Evolutionary conservation across 92 coral and sea anemone species (phyloP).

Genomic region (Isaurus tuberculatus): DNA sequence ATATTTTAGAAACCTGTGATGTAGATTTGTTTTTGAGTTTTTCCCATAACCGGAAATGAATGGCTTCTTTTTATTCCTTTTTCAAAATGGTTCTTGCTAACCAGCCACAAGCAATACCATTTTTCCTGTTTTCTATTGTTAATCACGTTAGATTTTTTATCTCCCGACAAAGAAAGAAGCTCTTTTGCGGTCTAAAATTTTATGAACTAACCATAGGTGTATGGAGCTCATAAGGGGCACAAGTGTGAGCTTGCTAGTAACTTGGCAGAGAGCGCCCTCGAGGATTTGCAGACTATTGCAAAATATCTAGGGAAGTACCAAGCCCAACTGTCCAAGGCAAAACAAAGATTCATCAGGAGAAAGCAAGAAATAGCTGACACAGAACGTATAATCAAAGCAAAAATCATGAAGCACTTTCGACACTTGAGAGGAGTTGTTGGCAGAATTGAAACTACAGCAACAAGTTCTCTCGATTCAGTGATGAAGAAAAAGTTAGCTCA

Average conservation of each 20-base stretch:
- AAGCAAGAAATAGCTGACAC: slow-evolving; percentile 57
- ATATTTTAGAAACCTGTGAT: too few relatives aligned
- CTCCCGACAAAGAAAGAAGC: too few relatives aligned
- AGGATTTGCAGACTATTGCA: slow-evolving; percentile 70
- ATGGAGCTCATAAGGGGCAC: slow-evolving; percentile 91
- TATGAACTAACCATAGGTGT: slow-evolving; percentile 62
- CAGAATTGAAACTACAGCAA: slow-evolving; percentile 59
- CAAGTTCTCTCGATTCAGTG: slow-evolving; percentile 53
- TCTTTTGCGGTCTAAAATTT: too few relatives aligned
- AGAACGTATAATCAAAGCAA: slow-evolving; percentile 55
- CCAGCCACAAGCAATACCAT: too few relatives aligned
- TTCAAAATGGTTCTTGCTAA: too few relatives aligned
- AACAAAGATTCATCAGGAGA: slow-evolving; percentile 43
- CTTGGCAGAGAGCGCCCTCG: slow-evolving; percentile 72
- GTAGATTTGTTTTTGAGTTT: too few relatives aligned
- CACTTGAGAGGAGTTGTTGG: slow-evolving; percentile 51
- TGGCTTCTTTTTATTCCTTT: too few relatives aligned
- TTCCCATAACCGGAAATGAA: too few relatives aligned
- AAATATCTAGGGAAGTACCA: slow-evolving; percentile 62
- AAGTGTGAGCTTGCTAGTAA: slow-evolving; percentile 83
- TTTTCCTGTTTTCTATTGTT: too few relatives aligned
- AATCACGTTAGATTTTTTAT: too few relatives aligned
- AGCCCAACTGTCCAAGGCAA: slow-evolving; percentile 62
- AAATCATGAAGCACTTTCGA: slow-evolving; percentile 65
- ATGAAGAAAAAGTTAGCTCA: slow-evolving; percentile 57